A percentile compares a stretch with the other conserved stretches of the same genome.
Conservation (phyloP, 2,113 vertebrate species). For the Nestor notabilis region DNA sequence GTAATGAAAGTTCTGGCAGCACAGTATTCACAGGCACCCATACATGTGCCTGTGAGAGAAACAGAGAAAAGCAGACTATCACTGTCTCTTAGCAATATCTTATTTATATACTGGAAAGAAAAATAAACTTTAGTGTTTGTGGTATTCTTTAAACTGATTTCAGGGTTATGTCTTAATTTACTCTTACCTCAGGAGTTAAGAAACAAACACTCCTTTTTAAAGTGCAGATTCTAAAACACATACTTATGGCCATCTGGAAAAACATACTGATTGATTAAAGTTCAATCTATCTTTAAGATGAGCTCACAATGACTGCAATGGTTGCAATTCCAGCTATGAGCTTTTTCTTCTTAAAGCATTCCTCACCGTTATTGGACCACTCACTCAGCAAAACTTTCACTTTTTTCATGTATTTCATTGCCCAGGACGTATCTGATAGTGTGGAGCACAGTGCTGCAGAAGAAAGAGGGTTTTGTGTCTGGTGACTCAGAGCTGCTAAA, state of each 20-base stretch:
- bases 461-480: constrained; percentile 52
- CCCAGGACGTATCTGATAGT: constrained; percentile 35
- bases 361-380: constrained; percentile 52
- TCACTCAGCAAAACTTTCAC: constrained; percentile 63
- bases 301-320: constrained; percentile 65
- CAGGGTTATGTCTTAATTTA: constrained; percentile 53
- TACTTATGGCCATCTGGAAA: constrained; percentile 73
- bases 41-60: background rate
- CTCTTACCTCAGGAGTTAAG: constrained; percentile 35
- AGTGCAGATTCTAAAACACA: constrained; percentile 53
- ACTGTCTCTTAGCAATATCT: background rate
- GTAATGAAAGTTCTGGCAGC: background rate
- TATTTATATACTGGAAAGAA: background rate
- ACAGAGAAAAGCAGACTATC: constrained; percentile 6
- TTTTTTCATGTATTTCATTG: constrained; percentile 65
- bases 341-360: constrained; percentile 61
- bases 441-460: constrained; percentile 41
- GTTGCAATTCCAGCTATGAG: constrained; percentile 73
- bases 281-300: constrained; percentile 66
- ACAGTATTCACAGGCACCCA: background rate
- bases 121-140: background rate
- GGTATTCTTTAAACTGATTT: background rate
- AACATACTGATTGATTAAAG: constrained; percentile 68
- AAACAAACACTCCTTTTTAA: constrained; percentile 41
- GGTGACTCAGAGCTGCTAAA: constrained; percentile 61